These are phyloP conservation scores for Acronicta alni DNA, from an alignment of 2,888 invertebrate species.

Conservation along the genomic window DNA sequence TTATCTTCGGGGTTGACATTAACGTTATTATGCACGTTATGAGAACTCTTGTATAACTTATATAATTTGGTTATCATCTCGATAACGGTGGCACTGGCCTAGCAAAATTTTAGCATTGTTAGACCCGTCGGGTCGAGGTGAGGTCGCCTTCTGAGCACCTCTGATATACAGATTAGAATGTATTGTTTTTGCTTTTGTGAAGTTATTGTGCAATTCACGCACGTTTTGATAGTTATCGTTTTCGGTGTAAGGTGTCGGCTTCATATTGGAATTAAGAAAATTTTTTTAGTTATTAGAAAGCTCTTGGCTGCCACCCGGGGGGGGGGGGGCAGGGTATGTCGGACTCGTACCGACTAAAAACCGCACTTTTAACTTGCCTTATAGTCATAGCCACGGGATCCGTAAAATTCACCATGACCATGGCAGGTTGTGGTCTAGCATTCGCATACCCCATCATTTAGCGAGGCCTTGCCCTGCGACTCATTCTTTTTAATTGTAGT, in stretches of 20 bases:
- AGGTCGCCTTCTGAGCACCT: slow-evolving; percentile 23
- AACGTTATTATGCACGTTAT: slow-evolving; percentile 23
- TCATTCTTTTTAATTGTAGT: no score
- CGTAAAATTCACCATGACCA: no score
- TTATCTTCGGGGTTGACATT: slow-evolving; percentile 29
- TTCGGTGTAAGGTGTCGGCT: slow-evolving; percentile 11
- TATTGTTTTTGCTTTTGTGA: slow-evolving; percentile 34
- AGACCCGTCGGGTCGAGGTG: slow-evolving; percentile 50
- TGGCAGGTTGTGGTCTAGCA: no score
- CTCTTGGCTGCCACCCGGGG: no score
- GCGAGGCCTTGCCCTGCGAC: no score
- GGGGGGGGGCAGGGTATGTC: no score
- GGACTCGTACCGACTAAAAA: no score
- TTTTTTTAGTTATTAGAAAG: no score
- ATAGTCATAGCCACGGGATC: no score
- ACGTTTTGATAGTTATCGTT: slow-evolving; percentile 43
- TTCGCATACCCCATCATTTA: no score
- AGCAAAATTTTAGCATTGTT: slow-evolving; percentile 49
- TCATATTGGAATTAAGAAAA: not conserved
- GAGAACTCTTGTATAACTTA: slow-evolving; percentile 49
- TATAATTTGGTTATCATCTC: slow-evolving; percentile 47
- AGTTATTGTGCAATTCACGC: slow-evolving; percentile 39
- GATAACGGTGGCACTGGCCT: slow-evolving; percentile 35
- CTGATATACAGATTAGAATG: slow-evolving; percentile 40
- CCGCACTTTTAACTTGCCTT: no score